Evolutionary conservation across 2,888 invertebrate genomes (phyloP).

Genomic region (Dicycla oo): DNA sequence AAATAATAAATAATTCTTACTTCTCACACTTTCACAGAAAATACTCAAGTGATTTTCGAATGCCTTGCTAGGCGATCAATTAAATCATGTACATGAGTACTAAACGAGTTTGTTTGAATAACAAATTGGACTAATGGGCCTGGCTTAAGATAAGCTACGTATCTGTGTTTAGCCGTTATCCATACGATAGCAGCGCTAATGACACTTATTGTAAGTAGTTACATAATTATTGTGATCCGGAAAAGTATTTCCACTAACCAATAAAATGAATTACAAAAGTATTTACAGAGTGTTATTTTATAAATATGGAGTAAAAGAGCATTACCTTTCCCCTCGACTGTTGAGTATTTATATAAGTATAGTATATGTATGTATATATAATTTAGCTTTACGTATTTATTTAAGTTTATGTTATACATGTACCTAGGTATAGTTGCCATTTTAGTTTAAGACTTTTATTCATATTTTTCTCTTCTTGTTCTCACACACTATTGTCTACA

Average conservation of each 20-base stretch:
- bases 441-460: too few species aligned
- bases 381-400: too few species aligned
- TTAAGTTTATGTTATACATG: too few species aligned
- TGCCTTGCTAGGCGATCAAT: conserved; percentile 55
- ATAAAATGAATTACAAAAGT: conserved; percentile 61
- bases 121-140: conserved; percentile 68
- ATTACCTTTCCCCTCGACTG: too few species aligned
- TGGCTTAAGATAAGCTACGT: conserved; percentile 65
- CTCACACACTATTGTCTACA: too few species aligned
- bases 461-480: too few species aligned
- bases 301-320: too few species aligned
- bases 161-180: conserved; percentile 59
- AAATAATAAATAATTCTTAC: neutral
- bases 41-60: conserved; percentile 22
- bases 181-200: conserved; percentile 54
- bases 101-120: conserved; percentile 66
- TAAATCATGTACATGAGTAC: conserved; percentile 51
- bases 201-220: conserved; percentile 61
- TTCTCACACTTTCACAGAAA: neutral
- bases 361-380: too few species aligned
- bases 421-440: too few species aligned
- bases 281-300: conserved; percentile 43
- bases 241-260: conserved; percentile 60
- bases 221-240: conserved; percentile 62
- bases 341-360: too few species aligned